These are phyloP conservation scores for Aspidoscelis tigris DNA, from an alignment of 2,113 vertebrate genomes.

Conservation along the genomic window DNA sequence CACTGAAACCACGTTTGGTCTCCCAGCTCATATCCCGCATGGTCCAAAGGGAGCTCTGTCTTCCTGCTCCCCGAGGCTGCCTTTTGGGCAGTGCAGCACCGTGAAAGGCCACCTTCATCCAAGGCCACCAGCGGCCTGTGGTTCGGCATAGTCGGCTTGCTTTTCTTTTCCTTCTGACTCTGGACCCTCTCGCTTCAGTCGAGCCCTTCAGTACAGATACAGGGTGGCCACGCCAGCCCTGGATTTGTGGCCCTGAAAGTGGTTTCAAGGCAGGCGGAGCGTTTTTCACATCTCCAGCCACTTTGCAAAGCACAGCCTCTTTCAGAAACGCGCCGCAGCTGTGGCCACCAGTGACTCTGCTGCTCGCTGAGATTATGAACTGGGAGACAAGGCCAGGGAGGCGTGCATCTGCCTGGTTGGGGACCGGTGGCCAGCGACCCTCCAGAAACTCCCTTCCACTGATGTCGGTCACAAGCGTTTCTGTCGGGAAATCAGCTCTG, in stretches of 20 bases:
- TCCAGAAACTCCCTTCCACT: neutral
- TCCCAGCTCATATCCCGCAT: neutral
- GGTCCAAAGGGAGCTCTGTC: neutral
- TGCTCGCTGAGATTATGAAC: neutral
- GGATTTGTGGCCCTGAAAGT: neutral
- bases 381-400: neutral
- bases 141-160: neutral
- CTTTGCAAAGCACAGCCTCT: neutral
- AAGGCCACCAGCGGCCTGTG: neutral
- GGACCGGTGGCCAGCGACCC: too few species aligned
- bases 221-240: neutral
- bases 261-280: neutral
- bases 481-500: neutral
- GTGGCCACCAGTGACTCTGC: neutral
- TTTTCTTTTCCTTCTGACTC: neutral
- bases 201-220: neutral
- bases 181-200: neutral
- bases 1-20: neutral
- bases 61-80: neutral
- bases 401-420: too few species aligned
- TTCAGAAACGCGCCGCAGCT: neutral
- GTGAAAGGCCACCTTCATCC: neutral
- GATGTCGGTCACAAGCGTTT: neutral
- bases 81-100: neutral
- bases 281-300: neutral